Evolutionary conservation across 2,888 invertebrate species (phyloP), one percentile per base, ranked within the genome.

Genomic region (Oasisia sp.): DNA sequence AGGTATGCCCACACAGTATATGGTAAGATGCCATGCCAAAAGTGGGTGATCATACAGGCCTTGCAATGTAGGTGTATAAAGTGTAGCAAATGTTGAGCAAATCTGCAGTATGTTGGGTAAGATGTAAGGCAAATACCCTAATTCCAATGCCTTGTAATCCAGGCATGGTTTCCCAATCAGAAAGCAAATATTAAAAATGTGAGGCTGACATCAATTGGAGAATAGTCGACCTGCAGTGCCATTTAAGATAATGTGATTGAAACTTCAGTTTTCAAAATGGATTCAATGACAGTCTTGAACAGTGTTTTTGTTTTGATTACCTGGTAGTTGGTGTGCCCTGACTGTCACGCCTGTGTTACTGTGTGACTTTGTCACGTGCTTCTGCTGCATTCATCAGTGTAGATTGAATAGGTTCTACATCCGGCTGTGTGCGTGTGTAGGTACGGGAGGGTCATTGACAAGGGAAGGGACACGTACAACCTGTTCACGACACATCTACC

Each of bases 401-500:
- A 50, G 9, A 9, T 50, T 50, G 50, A 12, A 50, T 14, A 50
- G 9, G 50, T 91, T 32, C 91, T 14, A 44, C 32, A 32, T 11
- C 9, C 44, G 32, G 91, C 32, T n/a, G 44, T 91, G 45, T 44
- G 12, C 50, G 3, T 91, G 50, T 58, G 91, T 74, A 44, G 44
- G n/a, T 96, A 95, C 95, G 98, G 98, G 27, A 96, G 97, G 38
- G 97, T 98, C 94, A 98, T 98, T 96, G 97, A 97, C 93, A 97
- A 97, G 95, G 97, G 74, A 27, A n/a, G 97, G 97, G 96, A 97
- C 97, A 95, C 97, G 97, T 95, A 95, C 95, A 97, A 98, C 2
- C 97, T 99, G 93, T 97, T 96, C 95, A 96, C 96, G 27, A 95
- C 98, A 92, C 97, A 98, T 45, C 99, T 99, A 97, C 98, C 98